Base-by-base conservation (phyloP, 2,888 invertebrate species). In the Ctenicera cuprea region DNA sequence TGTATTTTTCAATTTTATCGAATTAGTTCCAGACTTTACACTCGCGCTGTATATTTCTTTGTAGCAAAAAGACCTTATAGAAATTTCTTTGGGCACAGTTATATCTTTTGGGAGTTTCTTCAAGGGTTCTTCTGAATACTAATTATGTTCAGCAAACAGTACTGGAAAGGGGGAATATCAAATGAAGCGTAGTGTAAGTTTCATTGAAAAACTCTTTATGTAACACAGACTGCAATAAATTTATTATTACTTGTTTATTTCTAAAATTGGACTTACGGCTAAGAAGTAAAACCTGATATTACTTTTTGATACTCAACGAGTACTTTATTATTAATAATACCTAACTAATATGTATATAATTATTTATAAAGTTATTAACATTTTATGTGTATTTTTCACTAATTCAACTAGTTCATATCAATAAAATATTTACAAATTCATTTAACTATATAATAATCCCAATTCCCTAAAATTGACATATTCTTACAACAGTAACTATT, bases 391-490 rank as follows among this genome's bases (percentile, higher is more conserved):
- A 80, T 80, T 78, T 81, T 78, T 85, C 81, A 84, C 86, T 86
- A 86, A 86, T 86, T 86, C 86, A 87, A 86, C 86, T 86, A 87
- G 80, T 88, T 91, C 71, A 76, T 76, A 90, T 91, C 90, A 89
- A 87, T 90, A 87, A 86, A 87, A 85, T 88, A 87, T 88, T 84
- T 87, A 87, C 87, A 91, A 90, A 87, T 90, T 87, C 85, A 86
- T 86, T 87, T 87, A 87, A 85, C 86, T 87, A 86, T 82, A 74
- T 79, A 76, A 78, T 79, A 84, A 83, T 90, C 90, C 91, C 91
- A 89, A 90, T 91, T 91, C 90, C 91, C 91, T 91, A 91, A 90
- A 91, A 91, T 91, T 91, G 91, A 91, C 91, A 90, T 90, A 90
- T 90, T 90, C 90, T 90, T 90, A 91, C 90, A 91, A 91, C 86